Base-by-base conservation (phyloP, 2,113 vertebrate species). In the Bos indicus region DNA sequence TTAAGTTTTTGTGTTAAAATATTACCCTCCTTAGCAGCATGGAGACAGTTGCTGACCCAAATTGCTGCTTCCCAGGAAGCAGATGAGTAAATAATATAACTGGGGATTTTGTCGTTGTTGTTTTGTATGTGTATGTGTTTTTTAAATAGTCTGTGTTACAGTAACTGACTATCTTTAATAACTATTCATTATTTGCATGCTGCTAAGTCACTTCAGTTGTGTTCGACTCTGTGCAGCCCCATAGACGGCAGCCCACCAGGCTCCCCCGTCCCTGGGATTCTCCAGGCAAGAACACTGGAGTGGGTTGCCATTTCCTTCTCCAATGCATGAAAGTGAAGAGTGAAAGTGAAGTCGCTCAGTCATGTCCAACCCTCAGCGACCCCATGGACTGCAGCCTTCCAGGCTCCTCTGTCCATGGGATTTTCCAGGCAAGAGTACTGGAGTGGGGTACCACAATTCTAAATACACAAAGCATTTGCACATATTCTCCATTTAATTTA, bases 1-100 rank as follows among this genome's bases (percentile, higher is more conserved):
- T 92, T 94, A 95, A 87, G 16, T 97, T 95, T 94, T 77, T 48
- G 57, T 59, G 51, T 83, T 93, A 83, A 90, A 83, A 84, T 90
- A 56, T 64, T 78, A 59, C 54, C 57, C 14, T 95, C 84, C 77
- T 93, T 62, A 78, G 60, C 60, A 57, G 15, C 14, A 2, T 7
- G 19, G 80, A 92, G 62, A 94, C n/a, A 95, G 56, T 15, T 57
- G 46, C 78, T 90, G 90, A 82, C 91, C 40, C 30, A 51, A 93
- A 93, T 64, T 77, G 33, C 80, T 95, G 40, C 52, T 93, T 95
- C 60, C 84, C 95, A 56, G 52, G 92, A 95, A 94, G 88, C 81
- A 89, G 52, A 64, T n/a, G 13, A 81, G 36, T n/a, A 71, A 96
- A 28, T 80, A 54, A 85, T 89, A 56, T 17, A 85, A 80, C 9